Conservation (phyloP, 2,113 vertebrate genomes). For the Tapirus terrestris region DNA sequence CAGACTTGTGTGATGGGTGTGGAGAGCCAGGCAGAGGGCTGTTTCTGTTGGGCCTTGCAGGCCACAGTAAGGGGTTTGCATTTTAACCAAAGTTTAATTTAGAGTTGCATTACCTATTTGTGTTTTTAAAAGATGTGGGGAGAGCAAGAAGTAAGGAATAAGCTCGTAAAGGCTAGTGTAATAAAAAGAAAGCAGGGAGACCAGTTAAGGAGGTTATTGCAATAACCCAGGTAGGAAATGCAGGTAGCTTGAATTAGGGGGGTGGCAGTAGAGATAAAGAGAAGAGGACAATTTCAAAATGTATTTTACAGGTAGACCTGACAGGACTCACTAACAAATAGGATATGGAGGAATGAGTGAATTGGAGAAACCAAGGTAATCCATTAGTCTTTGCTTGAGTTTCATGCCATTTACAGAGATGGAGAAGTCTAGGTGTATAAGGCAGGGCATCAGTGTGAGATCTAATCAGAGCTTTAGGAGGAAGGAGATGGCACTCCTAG, state of each 20-base stretch:
- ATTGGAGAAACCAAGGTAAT: neutral
- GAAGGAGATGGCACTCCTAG: neutral
- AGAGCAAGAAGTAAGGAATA: neutral
- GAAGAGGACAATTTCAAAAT: neutral
- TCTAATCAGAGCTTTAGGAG: neutral
- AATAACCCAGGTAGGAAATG: neutral
- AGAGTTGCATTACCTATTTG: neutral
- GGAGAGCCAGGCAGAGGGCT: neutral
- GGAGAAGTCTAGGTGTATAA: neutral
- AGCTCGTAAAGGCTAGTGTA: neutral
- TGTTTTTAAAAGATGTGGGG: neutral
- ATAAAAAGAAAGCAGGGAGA: constrained; percentile 6
- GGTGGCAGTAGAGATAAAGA: neutral
- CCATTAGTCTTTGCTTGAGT: neutral
- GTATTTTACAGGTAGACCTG: neutral
- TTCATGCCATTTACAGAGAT: neutral
- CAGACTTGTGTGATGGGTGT: neutral
- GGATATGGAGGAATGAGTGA: neutral
- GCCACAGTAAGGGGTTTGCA: neutral
- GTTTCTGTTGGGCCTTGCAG: neutral
- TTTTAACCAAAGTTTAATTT: neutral
- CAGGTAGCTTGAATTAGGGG: neutral
- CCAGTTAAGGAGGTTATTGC: neutral
- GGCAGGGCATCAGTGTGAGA: neutral
- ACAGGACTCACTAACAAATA: neutral